phyloP scores from a whole-genome alignment of 2,797 vertebrate genomes.

The Hydrolagus colliei region DNA sequence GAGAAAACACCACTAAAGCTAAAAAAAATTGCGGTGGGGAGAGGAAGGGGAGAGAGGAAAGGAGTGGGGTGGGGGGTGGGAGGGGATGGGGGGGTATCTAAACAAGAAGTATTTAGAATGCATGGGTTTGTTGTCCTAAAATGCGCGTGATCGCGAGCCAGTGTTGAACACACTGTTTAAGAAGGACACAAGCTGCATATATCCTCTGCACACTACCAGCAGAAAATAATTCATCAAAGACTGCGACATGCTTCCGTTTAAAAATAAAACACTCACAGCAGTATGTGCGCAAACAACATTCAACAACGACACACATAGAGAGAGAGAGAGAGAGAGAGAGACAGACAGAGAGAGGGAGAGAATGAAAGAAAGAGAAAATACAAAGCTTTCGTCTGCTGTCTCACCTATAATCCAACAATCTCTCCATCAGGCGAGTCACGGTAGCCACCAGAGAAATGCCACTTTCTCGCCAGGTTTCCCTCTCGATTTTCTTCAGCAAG shows the following conservation, averaged over 20 bases:
- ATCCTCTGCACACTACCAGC: not conserved
- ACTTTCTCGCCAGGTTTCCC: conserved; percentile 97
- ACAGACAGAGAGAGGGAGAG: not conserved
- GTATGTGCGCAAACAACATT: no score
- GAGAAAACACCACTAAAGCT: no score
- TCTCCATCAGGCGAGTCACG: conserved; percentile 94
- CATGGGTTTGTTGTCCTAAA: no score
- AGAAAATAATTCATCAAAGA: not conserved
- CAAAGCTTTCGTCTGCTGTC: conserved; percentile 30
- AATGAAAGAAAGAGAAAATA: not conserved
- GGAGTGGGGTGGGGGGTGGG: no score
- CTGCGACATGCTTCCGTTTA: not conserved
- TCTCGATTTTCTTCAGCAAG: conserved; percentile 96
- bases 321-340: no score
- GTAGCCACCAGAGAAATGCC: conserved; percentile 93
- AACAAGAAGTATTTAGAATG: no score
- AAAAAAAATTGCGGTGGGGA: no score
- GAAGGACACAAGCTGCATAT: not conserved
- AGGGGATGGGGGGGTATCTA: no score
- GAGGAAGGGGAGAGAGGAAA: no score
- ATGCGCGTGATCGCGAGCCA: no score
- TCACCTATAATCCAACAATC: conserved; percentile 92
- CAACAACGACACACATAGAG: no score
- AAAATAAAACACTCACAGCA: not conserved
- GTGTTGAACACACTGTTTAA: not conserved